These are phyloP conservation scores for Aphrocallistes beatrix DNA, from an alignment of 37 sponge, comb jelly and placozoan genomes.

Conservation along the genomic window DNA sequence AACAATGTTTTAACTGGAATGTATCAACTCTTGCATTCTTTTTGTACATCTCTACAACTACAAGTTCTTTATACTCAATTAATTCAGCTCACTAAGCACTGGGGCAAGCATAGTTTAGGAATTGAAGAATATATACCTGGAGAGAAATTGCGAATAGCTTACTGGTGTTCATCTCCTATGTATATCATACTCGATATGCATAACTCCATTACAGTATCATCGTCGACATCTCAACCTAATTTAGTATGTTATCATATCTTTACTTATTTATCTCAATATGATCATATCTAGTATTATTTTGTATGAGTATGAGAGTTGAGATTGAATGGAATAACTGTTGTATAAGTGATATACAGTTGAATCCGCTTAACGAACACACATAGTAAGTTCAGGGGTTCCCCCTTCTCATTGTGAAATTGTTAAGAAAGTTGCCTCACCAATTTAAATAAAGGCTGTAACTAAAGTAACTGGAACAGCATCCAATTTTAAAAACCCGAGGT, in stretches of 20 bases:
- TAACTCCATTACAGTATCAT: background rate
- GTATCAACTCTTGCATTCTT: slow-evolving; percentile 1
- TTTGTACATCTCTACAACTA: background rate
- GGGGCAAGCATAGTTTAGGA: background rate
- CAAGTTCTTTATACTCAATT: background rate
- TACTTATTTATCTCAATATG: no score
- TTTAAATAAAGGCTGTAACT: no score
- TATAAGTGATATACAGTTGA: no score
- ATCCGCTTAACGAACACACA: no score
- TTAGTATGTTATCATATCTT: background rate
- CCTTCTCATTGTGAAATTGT: no score
- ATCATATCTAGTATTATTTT: no score
- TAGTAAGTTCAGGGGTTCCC: no score
- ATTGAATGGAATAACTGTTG: no score
- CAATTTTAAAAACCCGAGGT: no score
- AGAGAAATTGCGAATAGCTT: background rate
- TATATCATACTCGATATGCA: background rate
- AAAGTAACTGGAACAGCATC: no score
- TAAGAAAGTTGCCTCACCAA: no score
- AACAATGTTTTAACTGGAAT: background rate
- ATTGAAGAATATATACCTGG: slow-evolving; percentile 13
- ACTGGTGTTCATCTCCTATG: slow-evolving; percentile 7
- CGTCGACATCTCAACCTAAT: background rate
- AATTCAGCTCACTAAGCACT: background rate
- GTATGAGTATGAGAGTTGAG: no score